These are phyloP conservation scores for Ptychodera flava DNA, from an alignment of 35 echinoderm and acorn worm genomes.

Conservation along the genomic window DNA sequence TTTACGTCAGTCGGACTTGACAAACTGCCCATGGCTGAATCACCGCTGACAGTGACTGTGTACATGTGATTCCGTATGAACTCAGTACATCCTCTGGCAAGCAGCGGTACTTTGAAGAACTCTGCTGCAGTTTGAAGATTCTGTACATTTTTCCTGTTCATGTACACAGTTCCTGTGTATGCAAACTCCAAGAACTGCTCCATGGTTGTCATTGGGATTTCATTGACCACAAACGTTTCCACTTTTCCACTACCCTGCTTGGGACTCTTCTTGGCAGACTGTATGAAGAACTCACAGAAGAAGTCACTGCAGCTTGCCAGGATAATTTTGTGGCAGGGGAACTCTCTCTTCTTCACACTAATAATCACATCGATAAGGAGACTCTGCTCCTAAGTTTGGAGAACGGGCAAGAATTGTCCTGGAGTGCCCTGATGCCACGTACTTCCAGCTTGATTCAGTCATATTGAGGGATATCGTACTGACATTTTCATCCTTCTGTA, in stretches of 20 bases:
- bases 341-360: neutral
- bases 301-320: neutral
- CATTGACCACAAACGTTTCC: neutral
- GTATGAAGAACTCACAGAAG: neutral
- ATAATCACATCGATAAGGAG: neutral
- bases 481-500: neutral
- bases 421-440: neutral
- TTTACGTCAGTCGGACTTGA: neutral
- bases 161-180: neutral
- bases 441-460: neutral
- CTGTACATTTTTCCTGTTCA: neutral
- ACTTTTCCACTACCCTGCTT: neutral
- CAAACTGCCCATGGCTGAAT: too few relatives aligned
- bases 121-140: neutral
- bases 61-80: neutral
- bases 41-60: neutral
- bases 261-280: neutral
- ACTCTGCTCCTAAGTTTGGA: neutral
- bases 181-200: neutral
- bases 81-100: neutral
- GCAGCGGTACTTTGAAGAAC: neutral
- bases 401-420: neutral
- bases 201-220: neutral
- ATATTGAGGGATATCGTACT: neutral
- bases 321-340: neutral